Base-by-base conservation (phyloP, 1,140 invertebrate genomes). In the Sycophila sp. region DNA sequence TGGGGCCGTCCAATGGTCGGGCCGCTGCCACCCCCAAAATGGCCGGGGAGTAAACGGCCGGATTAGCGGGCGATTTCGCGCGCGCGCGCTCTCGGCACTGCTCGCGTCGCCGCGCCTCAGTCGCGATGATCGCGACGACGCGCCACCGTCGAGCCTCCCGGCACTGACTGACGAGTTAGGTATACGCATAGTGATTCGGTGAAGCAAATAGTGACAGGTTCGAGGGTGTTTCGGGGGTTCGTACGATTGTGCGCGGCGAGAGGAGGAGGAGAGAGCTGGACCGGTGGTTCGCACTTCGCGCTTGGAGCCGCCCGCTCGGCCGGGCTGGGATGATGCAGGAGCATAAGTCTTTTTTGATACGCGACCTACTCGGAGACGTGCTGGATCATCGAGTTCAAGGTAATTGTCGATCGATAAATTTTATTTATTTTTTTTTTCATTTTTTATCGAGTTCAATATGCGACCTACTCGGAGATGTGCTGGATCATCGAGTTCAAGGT, bases 311-410 rank as follows among this genome's bases (percentile, higher is more conserved):
- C 28, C 63, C 19, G 63, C 19, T 38, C 19, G 42, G 26, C 11
- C 47, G 36, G 26, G 19, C 40, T 3, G 19, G 60, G 13, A 84
- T 73, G 75, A 87, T 88, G 86, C 90, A 92, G 80, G 91, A 93
- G 82, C 90, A 92, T 72, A 94, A 94, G 78, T 93, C 92, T 2
- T 94, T 94, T 81, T 81, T 94, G 15, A 94, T 94, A 69, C 89
- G 90, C 73, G 92, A 94, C 82, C 87, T 94, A 17, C 86, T 94
- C 15, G 91, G 92, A 2, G 92, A 94, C 76, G 91, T 94, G 53
- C 84, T 94, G 69, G 84, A 87, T 38, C 88, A 89, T 17, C 87
- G 87, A 38, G 80, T 81, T 55, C 83, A 80, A 79, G 85, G 79
- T 89, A 85, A n/a, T n/a, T n/a, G n/a, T n/a, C n/a, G n/a, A n/a